phyloP scores from a whole-genome alignment of 1,140 invertebrate genomes.

The Phortica variegata region DNA sequence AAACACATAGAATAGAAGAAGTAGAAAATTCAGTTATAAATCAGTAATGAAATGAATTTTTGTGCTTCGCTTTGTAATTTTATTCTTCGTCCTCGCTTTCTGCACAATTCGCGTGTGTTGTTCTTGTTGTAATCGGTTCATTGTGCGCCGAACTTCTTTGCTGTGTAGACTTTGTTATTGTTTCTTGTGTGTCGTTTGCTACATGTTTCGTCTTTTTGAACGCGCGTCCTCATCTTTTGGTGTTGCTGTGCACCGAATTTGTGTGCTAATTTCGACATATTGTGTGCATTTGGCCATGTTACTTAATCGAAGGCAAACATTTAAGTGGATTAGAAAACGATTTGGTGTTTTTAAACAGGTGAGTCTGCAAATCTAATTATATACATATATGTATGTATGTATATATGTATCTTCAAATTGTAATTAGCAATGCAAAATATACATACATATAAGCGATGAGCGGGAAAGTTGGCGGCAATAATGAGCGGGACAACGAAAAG shows the following conservation, averaged over 20 bases:
- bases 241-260: slow-evolving; percentile 36
- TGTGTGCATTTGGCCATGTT: slow-evolving; percentile 37
- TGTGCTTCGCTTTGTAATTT: too few relatives aligned
- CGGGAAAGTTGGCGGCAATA: too few relatives aligned
- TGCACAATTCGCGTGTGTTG: too few relatives aligned
- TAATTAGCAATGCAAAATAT: too few relatives aligned
- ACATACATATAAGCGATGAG: neutral
- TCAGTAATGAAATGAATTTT: too few relatives aligned
- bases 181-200: slow-evolving; percentile 6
- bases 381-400: slow-evolving; percentile 14
- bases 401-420: slow-evolving; percentile 8
- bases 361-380: too few relatives aligned
- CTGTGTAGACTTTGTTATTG: slow-evolving; percentile 3
- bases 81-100: too few relatives aligned
- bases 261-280: slow-evolving; percentile 20
- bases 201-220: slow-evolving; percentile 37
- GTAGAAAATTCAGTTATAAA: too few relatives aligned
- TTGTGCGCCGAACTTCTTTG: too few relatives aligned
- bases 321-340: slow-evolving; percentile 45
- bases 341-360: slow-evolving; percentile 11
- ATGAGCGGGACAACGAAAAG: too few relatives aligned
- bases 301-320: slow-evolving; percentile 33
- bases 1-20: too few relatives aligned
- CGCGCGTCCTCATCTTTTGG: slow-evolving; percentile 25
- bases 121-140: too few relatives aligned